Evolutionary conservation across 2,113 vertebrate species (phyloP).

Genomic region (Dicentrarchus labrax): DNA sequence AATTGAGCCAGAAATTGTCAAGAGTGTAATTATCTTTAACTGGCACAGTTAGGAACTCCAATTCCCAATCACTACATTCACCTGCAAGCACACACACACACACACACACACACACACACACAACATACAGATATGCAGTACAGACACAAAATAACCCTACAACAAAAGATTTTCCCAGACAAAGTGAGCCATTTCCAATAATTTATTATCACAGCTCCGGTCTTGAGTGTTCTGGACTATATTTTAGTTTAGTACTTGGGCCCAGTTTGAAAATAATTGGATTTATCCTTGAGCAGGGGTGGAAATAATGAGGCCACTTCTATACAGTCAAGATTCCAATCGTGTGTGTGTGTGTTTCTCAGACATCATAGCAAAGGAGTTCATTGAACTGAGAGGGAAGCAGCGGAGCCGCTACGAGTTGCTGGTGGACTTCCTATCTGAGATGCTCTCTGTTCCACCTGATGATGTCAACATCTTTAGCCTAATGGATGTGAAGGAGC

Average conservation of each 20-base stretch:
- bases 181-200: slow-evolving; percentile 41
- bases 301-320: slow-evolving; percentile 57
- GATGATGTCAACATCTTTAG: slow-evolving; percentile 85
- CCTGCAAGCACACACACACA: background rate
- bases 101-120: background rate
- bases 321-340: background rate
- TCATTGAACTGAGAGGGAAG: slow-evolving; percentile 82
- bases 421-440: slow-evolving; percentile 86
- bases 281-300: slow-evolving; percentile 39
- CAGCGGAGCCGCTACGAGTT: slow-evolving; percentile 81
- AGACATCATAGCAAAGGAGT: slow-evolving; percentile 88
- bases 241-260: slow-evolving; percentile 34
- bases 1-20: slow-evolving; percentile 17
- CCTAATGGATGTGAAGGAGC: slow-evolving; percentile 81
- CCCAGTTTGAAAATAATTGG: slow-evolving; percentile 53
- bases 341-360: slow-evolving; percentile 21
- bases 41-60: slow-evolving; percentile 9
- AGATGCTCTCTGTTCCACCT: slow-evolving; percentile 81
- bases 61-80: background rate
- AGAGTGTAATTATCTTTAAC: slow-evolving; percentile 36
- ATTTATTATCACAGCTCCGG: slow-evolving; percentile 30
- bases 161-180: slow-evolving; percentile 10
- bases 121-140: background rate
- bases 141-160: background rate
- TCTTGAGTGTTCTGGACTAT: slow-evolving; percentile 13